These are phyloP conservation scores for Drosophila triauraria DNA, from an alignment of 1,140 invertebrate species.

Conservation along the genomic window DNA sequence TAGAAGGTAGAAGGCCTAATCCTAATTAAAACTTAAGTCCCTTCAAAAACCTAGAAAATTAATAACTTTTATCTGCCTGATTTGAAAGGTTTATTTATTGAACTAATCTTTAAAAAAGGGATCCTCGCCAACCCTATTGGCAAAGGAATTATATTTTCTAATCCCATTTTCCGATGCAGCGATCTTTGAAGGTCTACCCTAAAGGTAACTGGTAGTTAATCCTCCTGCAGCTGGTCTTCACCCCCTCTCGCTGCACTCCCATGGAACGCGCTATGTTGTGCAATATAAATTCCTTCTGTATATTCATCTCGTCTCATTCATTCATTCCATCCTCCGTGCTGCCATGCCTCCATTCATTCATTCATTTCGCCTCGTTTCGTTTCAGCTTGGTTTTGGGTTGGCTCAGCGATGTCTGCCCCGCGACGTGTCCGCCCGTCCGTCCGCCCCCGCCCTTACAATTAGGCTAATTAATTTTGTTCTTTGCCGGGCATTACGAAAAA, in stretches of 20 bases:
- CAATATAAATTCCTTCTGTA: constrained; percentile 79
- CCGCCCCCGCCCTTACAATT: constrained; percentile 75
- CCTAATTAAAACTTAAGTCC: not conserved
- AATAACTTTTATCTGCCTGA: not conserved
- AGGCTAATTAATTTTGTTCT: constrained; percentile 84
- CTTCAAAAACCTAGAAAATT: not conserved
- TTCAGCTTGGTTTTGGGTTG: constrained; percentile 34
- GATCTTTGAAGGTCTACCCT: not conserved
- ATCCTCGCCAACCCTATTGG: not conserved
- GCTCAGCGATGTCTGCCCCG: constrained; percentile 27
- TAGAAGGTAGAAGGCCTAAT: not conserved
- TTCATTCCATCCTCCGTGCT: constrained; percentile 40
- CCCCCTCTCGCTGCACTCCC: constrained; percentile 18
- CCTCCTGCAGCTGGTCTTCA: not conserved
- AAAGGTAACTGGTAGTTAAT: not conserved
- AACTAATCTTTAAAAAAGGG: not conserved
- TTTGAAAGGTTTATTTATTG: no score
- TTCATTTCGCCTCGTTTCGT: constrained; percentile 65
- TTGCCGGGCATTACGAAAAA: constrained; percentile 80
- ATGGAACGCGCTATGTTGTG: constrained; percentile 42
- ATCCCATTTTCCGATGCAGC: constrained; percentile 1
- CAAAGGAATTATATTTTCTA: constrained; percentile 10
- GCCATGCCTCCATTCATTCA: constrained; percentile 65
- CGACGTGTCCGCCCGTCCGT: constrained; percentile 47
- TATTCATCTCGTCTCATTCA: constrained; percentile 66